A percentile compares a stretch with the other conserved stretches of the same genome.
Conservation (phyloP, 2,113 vertebrate genomes). For the Podarcis cretensis region DNA sequence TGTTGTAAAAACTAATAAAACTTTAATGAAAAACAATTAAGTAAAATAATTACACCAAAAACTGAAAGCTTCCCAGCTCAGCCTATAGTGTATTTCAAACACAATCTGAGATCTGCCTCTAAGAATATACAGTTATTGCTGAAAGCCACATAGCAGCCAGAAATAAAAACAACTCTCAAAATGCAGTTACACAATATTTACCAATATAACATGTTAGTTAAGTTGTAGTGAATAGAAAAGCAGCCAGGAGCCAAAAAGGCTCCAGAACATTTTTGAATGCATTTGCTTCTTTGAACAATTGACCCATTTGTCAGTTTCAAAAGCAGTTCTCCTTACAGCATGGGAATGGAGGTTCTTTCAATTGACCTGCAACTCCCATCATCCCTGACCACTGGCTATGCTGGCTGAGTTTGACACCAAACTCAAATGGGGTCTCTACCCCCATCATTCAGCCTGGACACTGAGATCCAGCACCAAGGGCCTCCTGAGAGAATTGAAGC, state of each 20-base stretch:
- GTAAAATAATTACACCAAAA: slow-evolving; percentile 5
- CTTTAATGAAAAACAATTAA: slow-evolving; percentile 10
- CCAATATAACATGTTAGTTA: not conserved
- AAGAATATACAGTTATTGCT: not conserved
- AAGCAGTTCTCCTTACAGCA: not conserved
- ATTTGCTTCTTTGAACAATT: not conserved
- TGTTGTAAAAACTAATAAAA: slow-evolving; percentile 2
- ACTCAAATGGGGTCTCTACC: too few species aligned
- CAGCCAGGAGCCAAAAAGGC: not conserved
- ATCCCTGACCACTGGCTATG: too few species aligned
- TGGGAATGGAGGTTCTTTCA: not conserved
- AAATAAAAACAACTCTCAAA: not conserved
- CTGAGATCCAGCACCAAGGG: too few species aligned
- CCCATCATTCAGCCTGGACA: too few species aligned
- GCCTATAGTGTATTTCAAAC: not conserved
- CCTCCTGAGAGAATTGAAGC: too few species aligned
- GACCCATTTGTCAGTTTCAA: not conserved
- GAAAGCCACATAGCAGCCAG: not conserved
- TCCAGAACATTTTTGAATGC: not conserved
- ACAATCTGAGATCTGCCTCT: not conserved
- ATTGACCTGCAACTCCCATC: too few species aligned
- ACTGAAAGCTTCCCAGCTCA: slow-evolving; percentile 9
- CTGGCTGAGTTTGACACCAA: too few species aligned
- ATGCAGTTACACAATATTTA: not conserved
- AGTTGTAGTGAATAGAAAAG: not conserved